Evolutionary conservation across 2,888 invertebrate species (phyloP).

Genomic region (Catocala sponsa): DNA sequence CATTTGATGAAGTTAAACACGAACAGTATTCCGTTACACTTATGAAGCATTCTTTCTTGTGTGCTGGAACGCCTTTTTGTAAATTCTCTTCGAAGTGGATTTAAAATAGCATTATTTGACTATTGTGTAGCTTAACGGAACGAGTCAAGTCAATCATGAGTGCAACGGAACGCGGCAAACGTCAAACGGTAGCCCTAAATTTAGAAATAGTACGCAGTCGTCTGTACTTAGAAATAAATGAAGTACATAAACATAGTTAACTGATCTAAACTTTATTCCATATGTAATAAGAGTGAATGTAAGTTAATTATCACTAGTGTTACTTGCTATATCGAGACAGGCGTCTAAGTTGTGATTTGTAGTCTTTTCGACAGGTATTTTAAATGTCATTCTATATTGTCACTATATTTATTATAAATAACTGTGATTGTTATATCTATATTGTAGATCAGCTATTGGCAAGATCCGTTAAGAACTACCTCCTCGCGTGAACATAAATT

Average conservation of each 20-base stretch:
- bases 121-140: slow-evolving; percentile 8
- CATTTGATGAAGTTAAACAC: slow-evolving; percentile 41
- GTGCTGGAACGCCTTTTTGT: slow-evolving; percentile 20
- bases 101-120: slow-evolving; percentile 25
- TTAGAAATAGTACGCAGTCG: slow-evolving; percentile 63
- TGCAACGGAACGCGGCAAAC: slow-evolving; percentile 54
- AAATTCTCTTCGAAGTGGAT: slow-evolving; percentile 21
- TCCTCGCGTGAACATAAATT: slow-evolving; percentile 64
- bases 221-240: slow-evolving; percentile 76
- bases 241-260: slow-evolving; percentile 83
- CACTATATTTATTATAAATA: slow-evolving; percentile 66
- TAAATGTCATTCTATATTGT: slow-evolving; percentile 71
- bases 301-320: slow-evolving; percentile 78
- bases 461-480: slow-evolving; percentile 66
- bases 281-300: slow-evolving; percentile 78
- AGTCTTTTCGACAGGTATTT: slow-evolving; percentile 81
- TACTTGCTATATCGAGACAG: slow-evolving; percentile 71
- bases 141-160: slow-evolving; percentile 34
- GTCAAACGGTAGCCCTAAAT: slow-evolving; percentile 53
- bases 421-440: slow-evolving; percentile 76
- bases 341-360: slow-evolving; percentile 81
- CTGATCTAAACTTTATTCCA: slow-evolving; percentile 80
- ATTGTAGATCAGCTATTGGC: slow-evolving; percentile 71
- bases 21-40: slow-evolving; percentile 49
- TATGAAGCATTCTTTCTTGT: slow-evolving; percentile 25